Base-by-base conservation (phyloP, 2,113 vertebrate species). In the Oxyruncus cristatus region DNA sequence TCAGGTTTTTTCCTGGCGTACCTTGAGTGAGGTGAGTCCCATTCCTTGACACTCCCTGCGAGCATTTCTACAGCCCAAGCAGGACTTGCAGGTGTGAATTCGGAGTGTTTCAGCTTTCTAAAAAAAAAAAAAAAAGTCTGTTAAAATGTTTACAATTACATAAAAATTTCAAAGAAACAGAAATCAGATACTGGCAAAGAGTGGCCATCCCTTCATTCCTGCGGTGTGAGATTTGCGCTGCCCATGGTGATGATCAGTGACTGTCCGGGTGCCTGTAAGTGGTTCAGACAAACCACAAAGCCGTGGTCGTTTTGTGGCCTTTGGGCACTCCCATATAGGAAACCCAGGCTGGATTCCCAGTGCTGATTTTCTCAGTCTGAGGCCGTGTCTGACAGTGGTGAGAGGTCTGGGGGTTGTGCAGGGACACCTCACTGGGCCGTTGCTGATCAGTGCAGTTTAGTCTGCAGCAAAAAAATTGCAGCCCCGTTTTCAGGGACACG, bases 221-320 rank as follows among this genome's bases (percentile, higher is more conserved):
- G 21, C 30, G 27, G 0, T 2, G 15, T 24, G 85, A 46, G 44
- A 24, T 15, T 23, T 15, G 19, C 13, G 0, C 28, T 4, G 0
- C 26, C 9, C 12, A 50, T 79, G 22, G 5, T 46, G 82, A 44
- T 55, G 42, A 39, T 35, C 67, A 18, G 37, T 30, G 81, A 27
- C 50, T 32, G 30, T 68, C 87, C 67, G 73, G 72, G n/a, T 80
- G 59, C 47, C 63, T 75, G 0, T 49, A 37, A 83, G 88, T 70
- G 73, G 2, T 71, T 94, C 72, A 61, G 90, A 59, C 30, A 27
- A 83, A 76, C 37, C 82, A 66, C 68, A 63, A 71, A 80, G 79
- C 82, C 12, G 0, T n/a, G n/a, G 72, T 52, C 82, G 90, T 88
- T 93, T 93, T 73, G 85, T 84, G 93, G 95, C 71, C 50, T 30